Conservation (phyloP, 2,113 vertebrate species). For the Isurus oxyrinchus region DNA sequence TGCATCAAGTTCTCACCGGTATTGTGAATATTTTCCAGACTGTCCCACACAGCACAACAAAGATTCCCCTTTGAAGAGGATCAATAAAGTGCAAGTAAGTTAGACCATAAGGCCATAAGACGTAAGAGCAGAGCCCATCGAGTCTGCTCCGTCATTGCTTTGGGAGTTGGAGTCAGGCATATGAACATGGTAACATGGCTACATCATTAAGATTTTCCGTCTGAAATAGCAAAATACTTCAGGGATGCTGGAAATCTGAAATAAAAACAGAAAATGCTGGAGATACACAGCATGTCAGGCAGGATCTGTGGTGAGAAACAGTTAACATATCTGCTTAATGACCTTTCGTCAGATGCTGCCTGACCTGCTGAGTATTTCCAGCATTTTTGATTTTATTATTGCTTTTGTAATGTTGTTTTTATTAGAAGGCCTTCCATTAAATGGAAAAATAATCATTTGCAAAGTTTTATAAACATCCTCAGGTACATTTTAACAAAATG, state of each 20-base stretch:
- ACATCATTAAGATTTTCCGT: not conserved
- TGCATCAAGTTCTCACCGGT: not conserved
- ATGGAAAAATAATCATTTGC: not conserved
- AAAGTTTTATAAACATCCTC: not conserved
- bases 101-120: no score
- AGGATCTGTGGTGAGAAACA: no score
- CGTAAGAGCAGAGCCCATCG: no score
- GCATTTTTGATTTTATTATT: not conserved
- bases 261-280: not conserved
- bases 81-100: not conserved
- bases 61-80: not conserved
- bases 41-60: not conserved
- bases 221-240: not conserved
- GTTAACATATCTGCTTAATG: no score
- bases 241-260: no score
- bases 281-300: not conserved
- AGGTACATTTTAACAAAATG: slow-evolving; percentile 39
- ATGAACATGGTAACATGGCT: not conserved
- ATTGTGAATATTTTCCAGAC: not conserved
- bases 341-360: no score
- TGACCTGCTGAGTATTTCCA: no score
- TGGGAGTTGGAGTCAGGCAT: not conserved
- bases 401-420: not conserved
- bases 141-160: no score
- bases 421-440: not conserved